Evolutionary conservation across 2,888 invertebrate genomes (phyloP).

Genomic region (Euplexia lucipara): DNA sequence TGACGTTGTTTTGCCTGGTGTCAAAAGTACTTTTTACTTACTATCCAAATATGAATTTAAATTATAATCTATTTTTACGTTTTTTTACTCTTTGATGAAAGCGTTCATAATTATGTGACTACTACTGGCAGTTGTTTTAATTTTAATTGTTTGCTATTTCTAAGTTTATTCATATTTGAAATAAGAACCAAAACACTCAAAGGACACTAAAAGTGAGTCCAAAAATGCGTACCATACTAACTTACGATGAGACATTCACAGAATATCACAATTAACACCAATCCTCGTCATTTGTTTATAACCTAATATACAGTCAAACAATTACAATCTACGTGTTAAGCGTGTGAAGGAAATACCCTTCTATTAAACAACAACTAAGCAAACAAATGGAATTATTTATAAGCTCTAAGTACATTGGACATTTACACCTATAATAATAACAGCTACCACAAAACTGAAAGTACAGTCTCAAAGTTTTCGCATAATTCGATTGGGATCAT

Average conservation of each 20-base stretch:
- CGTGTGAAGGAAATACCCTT: slow-evolving; percentile 1
- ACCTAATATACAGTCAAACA: neutral
- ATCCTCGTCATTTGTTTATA: slow-evolving; percentile 8
- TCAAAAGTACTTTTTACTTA: too few relatives aligned
- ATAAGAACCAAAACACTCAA: slow-evolving; percentile 13
- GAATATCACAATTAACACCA: slow-evolving; percentile 39
- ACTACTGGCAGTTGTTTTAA: neutral
- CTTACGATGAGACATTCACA: slow-evolving; percentile 33
- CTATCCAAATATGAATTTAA: too few relatives aligned
- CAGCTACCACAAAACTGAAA: slow-evolving; percentile 14
- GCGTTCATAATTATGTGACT: neutral
- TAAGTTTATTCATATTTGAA: slow-evolving; percentile 1
- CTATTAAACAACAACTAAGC: slow-evolving; percentile 15
- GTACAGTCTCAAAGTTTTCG: slow-evolving; percentile 39
- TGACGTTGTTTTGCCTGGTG: too few relatives aligned
- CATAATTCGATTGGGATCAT: slow-evolving; percentile 17
- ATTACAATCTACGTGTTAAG: slow-evolving; percentile 8
- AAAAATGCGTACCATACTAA: neutral
- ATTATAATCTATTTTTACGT: neutral
- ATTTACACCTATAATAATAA: slow-evolving; percentile 17
- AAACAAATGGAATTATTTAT: slow-evolving; percentile 21
- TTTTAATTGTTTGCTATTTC: neutral
- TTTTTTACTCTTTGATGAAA: neutral
- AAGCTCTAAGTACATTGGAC: slow-evolving; percentile 30
- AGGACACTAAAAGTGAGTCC: slow-evolving; percentile 2